A percentile compares a stretch with the other conserved stretches of the same genome.
phyloP scores from a whole-genome alignment of 2,113 vertebrate genomes.

The Fukomys damarensis region DNA sequence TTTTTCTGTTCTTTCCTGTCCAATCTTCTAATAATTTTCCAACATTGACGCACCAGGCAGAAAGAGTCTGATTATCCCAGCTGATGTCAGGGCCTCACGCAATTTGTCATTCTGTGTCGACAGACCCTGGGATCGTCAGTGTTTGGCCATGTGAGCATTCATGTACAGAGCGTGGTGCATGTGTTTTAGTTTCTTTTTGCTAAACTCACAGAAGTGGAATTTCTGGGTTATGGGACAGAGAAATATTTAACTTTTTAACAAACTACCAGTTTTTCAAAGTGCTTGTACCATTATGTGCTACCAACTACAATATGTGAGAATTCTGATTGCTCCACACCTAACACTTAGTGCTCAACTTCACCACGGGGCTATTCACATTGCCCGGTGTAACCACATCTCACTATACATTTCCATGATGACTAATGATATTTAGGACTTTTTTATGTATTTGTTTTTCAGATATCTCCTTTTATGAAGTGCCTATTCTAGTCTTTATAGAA shows the following conservation, averaged over 20 bases:
- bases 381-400: too few relatives aligned
- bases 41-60: not conserved
- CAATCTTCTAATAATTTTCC: not conserved
- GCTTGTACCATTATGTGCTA: too few relatives aligned
- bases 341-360: not conserved
- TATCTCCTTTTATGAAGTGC: too few relatives aligned
- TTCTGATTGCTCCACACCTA: not conserved
- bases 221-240: not conserved
- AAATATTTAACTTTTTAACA: not conserved
- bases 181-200: slow-evolving; percentile 1
- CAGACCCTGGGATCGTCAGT: not conserved
- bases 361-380: too few relatives aligned
- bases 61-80: not conserved
- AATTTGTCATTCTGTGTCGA: not conserved
- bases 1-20: not conserved
- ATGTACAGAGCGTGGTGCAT: not conserved
- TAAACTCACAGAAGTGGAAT: not conserved
- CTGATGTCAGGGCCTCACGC: not conserved
- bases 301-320: not conserved
- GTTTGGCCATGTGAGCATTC: not conserved
- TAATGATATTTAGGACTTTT: too few relatives aligned
- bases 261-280: too few relatives aligned
- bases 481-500: too few relatives aligned
- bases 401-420: too few relatives aligned
- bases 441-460: too few relatives aligned